phyloP scores from a whole-genome alignment of 2,888 invertebrate species.

The Drosophila lutescens region DNA sequence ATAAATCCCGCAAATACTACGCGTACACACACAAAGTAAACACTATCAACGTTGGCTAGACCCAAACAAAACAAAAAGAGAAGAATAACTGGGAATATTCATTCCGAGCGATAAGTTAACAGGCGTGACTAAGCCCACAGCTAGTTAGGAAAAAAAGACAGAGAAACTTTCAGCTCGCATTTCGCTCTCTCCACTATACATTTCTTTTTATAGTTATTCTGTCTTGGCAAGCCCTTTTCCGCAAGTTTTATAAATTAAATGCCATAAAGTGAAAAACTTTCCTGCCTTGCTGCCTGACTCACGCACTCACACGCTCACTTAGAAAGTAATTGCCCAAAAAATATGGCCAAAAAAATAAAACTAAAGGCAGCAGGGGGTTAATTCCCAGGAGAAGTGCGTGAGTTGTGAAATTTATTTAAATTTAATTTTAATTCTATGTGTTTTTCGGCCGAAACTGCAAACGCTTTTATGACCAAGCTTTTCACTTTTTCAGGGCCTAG shows the following conservation, averaged over 20 bases:
- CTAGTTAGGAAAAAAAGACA: constrained; percentile 9
- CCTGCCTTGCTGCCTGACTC: constrained; percentile 60
- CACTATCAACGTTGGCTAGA: constrained; percentile 51
- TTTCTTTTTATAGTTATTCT: constrained; percentile 28
- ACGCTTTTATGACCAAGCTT: constrained; percentile 50
- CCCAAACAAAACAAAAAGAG: constrained; percentile 5
- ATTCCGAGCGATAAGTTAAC: constrained; percentile 64
- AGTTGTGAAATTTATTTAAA: constrained; percentile 72
- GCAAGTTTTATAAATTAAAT: constrained; percentile 48
- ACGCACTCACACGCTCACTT: constrained; percentile 63
- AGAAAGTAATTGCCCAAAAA: constrained; percentile 75
- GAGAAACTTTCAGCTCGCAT: constrained; percentile 47
- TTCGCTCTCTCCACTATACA: constrained; percentile 9
- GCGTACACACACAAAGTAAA: constrained; percentile 22
- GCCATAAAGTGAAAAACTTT: constrained; percentile 72
- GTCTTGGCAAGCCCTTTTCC: constrained; percentile 43
- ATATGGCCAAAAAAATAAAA: constrained; percentile 36
- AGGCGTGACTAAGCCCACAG: constrained; percentile 42
- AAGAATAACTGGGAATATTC: constrained; percentile 42
- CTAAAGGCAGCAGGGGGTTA: neutral
- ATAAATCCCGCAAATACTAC: constrained; percentile 48
- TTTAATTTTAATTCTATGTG: constrained; percentile 73
- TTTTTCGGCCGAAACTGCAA: constrained; percentile 21
- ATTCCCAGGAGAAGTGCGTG: constrained; percentile 60
- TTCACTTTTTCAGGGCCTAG: constrained; percentile 57